Evolutionary conservation across 2,113 vertebrate species (phyloP).

Genomic region (Apeltes quadracus): DNA sequence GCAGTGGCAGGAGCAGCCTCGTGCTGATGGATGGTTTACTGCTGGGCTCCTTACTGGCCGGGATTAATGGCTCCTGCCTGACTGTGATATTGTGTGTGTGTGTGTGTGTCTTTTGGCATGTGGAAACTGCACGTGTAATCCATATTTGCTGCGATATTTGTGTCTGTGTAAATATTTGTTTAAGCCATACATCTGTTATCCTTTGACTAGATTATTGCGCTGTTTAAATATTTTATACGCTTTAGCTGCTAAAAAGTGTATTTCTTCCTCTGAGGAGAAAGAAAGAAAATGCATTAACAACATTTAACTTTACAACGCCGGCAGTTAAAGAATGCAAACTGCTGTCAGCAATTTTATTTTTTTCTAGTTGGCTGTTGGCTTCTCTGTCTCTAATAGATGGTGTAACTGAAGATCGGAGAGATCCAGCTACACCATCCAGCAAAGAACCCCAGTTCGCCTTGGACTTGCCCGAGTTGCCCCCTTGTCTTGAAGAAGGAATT

Average conservation of each 20-base stretch:
- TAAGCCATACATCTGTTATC: constrained; percentile 33
- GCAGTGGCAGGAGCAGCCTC: constrained; percentile 53
- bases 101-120: constrained; percentile 25
- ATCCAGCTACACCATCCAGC: background rate
- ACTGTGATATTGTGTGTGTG: constrained; percentile 17
- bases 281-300: too few relatives aligned
- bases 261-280: too few relatives aligned
- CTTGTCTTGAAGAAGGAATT: background rate
- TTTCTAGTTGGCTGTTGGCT: background rate
- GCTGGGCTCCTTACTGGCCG: constrained; percentile 57
- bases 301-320: too few relatives aligned
- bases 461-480: too few relatives aligned
- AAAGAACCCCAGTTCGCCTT: background rate
- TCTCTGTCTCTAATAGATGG: background rate
- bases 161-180: constrained; percentile 47
- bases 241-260: background rate
- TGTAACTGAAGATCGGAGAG: too few relatives aligned
- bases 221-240: constrained; percentile 30
- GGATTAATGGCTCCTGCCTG: constrained; percentile 69
- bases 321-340: background rate
- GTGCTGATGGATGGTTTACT: constrained; percentile 59
- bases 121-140: constrained; percentile 22
- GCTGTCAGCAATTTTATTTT: too few relatives aligned
- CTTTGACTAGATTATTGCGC: constrained; percentile 30
- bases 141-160: constrained; percentile 21